Conservation (phyloP, 2,113 vertebrate species). For the Pan troglodytes region NHGRI_mPanTro3-v2.1_pri NC_072408.2:122033501-122034000, state of each 20-base stretch:
- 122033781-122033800: too few species aligned
- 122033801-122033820: too few species aligned
- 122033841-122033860: too few species aligned
- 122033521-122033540: not conserved
- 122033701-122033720: not conserved
- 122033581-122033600: rapidly evolving
- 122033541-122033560: rapidly evolving
- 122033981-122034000: too few species aligned
- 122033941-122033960: too few species aligned
- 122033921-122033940: too few species aligned
- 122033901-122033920: too few species aligned
- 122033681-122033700: too few species aligned
- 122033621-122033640: not conserved
- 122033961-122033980: too few species aligned
- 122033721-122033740: not conserved
- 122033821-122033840: too few species aligned
- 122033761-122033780: rapidly evolving
- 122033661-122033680: not conserved
- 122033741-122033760: not conserved
- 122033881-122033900: too few species aligned
- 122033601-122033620: not conserved
- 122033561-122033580: not conserved
- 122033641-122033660: not conserved
- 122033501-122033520: rapidly evolving
- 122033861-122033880: too few species aligned